Conservation (phyloP, 2,888 invertebrate species). For the Conistra vaccinii region DNA sequence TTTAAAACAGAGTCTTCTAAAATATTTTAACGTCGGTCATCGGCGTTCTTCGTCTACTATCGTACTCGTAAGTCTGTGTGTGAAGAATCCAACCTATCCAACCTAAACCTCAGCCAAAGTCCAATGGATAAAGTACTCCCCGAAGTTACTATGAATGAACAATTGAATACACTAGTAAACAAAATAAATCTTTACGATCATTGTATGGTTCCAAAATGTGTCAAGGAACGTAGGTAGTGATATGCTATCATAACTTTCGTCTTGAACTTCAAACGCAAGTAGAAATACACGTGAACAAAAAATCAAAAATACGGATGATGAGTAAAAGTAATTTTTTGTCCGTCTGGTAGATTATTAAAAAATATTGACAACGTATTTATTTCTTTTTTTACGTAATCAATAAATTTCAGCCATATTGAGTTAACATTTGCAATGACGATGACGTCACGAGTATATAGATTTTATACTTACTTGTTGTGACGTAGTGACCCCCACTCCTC, state of each 20-base stretch:
- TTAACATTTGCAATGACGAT: too few relatives aligned
- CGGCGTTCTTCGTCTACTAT: conserved; percentile 22
- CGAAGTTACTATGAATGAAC: not conserved
- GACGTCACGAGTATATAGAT: too few relatives aligned
- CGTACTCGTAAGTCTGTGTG: conserved; percentile 43
- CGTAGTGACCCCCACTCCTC: too few relatives aligned
- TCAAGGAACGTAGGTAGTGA: not conserved
- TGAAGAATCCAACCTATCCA: not conserved
- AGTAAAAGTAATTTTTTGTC: too few relatives aligned
- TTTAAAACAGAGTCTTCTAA: conserved; percentile 49
- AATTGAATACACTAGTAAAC: not conserved
- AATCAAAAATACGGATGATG: too few relatives aligned
- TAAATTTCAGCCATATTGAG: too few relatives aligned
- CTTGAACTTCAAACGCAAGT: not conserved
- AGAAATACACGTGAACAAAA: too few relatives aligned
- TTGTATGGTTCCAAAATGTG: not conserved
- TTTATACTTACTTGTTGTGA: too few relatives aligned
- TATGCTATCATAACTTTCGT: too few relatives aligned
- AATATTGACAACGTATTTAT: too few relatives aligned
- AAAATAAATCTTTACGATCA: not conserved
- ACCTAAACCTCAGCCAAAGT: not conserved
- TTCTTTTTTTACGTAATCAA: too few relatives aligned
- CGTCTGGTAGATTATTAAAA: too few relatives aligned
- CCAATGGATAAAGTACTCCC: not conserved
- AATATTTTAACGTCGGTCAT: conserved; percentile 39